Conservation (phyloP, 2,888 invertebrate species). For the Entomobrya proxima region DNA sequence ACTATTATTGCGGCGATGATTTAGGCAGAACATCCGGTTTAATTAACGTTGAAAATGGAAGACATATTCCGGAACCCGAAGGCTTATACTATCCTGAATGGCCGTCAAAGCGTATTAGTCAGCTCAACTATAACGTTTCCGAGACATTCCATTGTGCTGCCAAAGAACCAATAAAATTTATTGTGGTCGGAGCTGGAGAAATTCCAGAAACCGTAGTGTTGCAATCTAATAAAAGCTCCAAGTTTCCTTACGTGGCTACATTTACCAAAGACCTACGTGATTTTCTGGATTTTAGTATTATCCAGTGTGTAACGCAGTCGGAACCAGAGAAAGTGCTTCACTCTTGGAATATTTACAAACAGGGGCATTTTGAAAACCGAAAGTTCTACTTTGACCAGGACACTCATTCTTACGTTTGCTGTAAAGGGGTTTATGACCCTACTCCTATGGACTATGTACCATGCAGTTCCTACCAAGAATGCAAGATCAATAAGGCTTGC, state of each 20-base stretch:
- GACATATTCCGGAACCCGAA: slow-evolving; percentile 61
- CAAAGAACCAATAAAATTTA: slow-evolving; percentile 57
- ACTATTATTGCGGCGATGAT: slow-evolving; percentile 64
- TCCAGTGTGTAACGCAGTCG: slow-evolving; percentile 54
- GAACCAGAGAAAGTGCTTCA: slow-evolving; percentile 51
- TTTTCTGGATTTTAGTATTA: slow-evolving; percentile 64
- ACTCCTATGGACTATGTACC: slow-evolving; percentile 66
- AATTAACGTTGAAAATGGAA: slow-evolving; percentile 64
- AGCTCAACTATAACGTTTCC: slow-evolving; percentile 35
- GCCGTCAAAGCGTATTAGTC: slow-evolving; percentile 60
- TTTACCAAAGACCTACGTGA: slow-evolving; percentile 61
- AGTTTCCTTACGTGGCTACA: slow-evolving; percentile 63
- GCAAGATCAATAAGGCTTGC: slow-evolving; percentile 67
- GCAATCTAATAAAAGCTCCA: slow-evolving; percentile 54
- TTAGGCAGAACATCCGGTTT: slow-evolving; percentile 45
- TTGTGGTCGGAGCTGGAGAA: slow-evolving; percentile 39
- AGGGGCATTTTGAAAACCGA: slow-evolving; percentile 65
- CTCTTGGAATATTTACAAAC: slow-evolving; percentile 58
- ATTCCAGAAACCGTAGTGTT: slow-evolving; percentile 41
- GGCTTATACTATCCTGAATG: slow-evolving; percentile 63
- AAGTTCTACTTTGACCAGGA: slow-evolving; percentile 61
- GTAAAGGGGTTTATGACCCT: slow-evolving; percentile 63
- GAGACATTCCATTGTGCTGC: slow-evolving; percentile 66
- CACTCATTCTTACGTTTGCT: slow-evolving; percentile 58
- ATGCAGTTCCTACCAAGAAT: slow-evolving; percentile 66